Evolutionary conservation across 2,113 vertebrate genomes (phyloP), one percentile per base, ranked within the genome.

Genomic region (Microtus montanus): DNA sequence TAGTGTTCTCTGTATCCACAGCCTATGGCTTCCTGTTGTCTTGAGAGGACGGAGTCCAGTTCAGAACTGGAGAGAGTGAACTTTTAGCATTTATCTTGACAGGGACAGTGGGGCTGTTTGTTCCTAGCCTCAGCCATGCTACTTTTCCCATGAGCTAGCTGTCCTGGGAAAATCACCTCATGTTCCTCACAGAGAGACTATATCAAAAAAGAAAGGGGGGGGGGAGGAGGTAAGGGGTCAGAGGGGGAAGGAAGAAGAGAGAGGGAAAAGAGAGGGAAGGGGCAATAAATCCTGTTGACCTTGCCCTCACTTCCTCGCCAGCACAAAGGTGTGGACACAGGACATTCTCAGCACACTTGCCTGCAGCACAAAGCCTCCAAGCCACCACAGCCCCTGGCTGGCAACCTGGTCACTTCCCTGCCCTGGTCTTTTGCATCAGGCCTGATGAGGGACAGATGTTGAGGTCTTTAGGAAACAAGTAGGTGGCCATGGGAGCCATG

Each of bases 371-470:
- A 49, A 35, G 28, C 28, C 83, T 35, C 82, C 30, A 49, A 35
- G 28, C 28, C 83, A 24, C 82, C 30, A 8, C 10, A 86, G 83
- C 30, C 17, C 33, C 61, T 7, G 61, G 41, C 61, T 33, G n/a
- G 82, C 15, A 1, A 41, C 28, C n/a, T 33, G 26, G 4, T 22
- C 11, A 22, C 30, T 35, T 14, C 19, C 44, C 47, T 52, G 66
- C 24, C 35, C 49, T 26, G 66, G 47, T 19, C 85, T 41, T 38
- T 63, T 24, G 20, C 85, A 38, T 54, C 64, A 70, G 44, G 19
- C 4, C 1, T 33, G 41, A 14, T 35, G 33, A 8, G 3, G 49
- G 8, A 20, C 33, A n/a, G 28, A 12, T 9, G 5, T 30, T 6
- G 58, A 64, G 63, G 63, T 30, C 61, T 22, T 44, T 11, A 44